Evolutionary conservation across 2,113 vertebrate species (phyloP), one percentile per base, ranked within the genome.

Genomic region (Lagopus muta): DNA sequence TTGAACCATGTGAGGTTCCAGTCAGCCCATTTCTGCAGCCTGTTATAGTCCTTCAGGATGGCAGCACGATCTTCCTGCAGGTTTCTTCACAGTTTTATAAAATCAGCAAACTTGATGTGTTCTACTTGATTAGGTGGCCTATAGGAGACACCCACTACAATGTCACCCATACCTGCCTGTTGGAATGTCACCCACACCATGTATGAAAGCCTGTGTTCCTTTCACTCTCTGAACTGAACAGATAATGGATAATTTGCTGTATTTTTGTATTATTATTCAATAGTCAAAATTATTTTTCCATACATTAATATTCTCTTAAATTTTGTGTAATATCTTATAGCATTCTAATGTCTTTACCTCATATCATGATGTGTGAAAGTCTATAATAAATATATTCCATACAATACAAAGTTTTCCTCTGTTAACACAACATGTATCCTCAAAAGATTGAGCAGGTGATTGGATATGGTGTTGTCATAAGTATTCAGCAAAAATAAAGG

Each of bases 401-500:
- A 8, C 32, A 54, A 66, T 54, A 47, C 18, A 71, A 58, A 25
- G 42, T 47, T 27, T 72, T 42, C 9, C 28, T 30, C 16, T 73
- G 13, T 67, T 42, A 88, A 47, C 54, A 74, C 60, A 30, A 55
- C 34, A 48, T 42, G 89, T 93, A 95, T 7, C 21, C 17, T 36
- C 82, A 34, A 32, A 75, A 25, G 2, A 27, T 89, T 91, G 30
- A 71, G 24, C 6, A 93, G 67, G n/a, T 72, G 38, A 47, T 61
- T 87, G 10, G 8, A 34, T 70, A 75, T 28, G 5, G 24, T 78
- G 58, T 60, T 89, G 36, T 76, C n/a, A 58, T 45, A 91, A 94
- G 77, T 95, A 89, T 94, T 90, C 47, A 70, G 36, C 3, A 34
- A 80, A 88, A 88, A 64, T 34, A 76, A 88, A 80, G 64, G 21